A percentile compares a stretch with the other conserved stretches of the same genome.
Evolutionary conservation across 1,140 invertebrate genomes (phyloP).

Genomic region (Brachionus koreanus): DNA sequence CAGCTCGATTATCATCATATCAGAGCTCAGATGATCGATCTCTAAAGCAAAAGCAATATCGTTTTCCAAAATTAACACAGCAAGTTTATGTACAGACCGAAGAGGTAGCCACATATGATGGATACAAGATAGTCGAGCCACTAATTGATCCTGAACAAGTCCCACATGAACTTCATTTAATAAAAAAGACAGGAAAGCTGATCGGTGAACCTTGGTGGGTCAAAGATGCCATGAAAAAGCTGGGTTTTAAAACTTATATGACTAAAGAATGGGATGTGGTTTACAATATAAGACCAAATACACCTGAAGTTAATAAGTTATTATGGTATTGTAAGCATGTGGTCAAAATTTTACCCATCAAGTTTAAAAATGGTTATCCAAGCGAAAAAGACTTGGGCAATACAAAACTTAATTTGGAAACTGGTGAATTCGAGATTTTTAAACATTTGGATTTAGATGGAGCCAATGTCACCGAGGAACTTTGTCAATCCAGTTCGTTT

Average conservation of each 20-base stretch:
- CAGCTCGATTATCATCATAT: background rate
- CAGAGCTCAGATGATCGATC: constrained; percentile 16
- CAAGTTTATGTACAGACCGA: constrained; percentile 33
- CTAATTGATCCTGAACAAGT: background rate
- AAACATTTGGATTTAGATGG: background rate
- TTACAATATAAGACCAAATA: constrained; percentile 30
- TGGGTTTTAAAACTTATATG: constrained; percentile 22
- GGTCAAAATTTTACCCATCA: constrained; percentile 20
- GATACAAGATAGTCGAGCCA: constrained; percentile 35
- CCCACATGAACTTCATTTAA: constrained; percentile 29
- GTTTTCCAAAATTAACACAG: constrained; percentile 39
- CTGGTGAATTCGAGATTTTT: constrained; percentile 34
- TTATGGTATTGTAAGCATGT: constrained; percentile 41
- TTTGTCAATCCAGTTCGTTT: constrained; percentile 21
- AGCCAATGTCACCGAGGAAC: background rate
- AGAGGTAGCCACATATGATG: constrained; percentile 28
- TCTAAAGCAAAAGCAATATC: background rate
- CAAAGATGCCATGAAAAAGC: constrained; percentile 36
- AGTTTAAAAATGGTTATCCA: constrained; percentile 28
- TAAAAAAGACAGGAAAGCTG: background rate
- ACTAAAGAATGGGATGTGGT: constrained; percentile 17
- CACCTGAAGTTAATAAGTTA: constrained; percentile 19
- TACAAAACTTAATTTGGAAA: constrained; percentile 27
- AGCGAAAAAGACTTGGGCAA: background rate
- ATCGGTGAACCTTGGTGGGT: constrained; percentile 32